phyloP scores from a whole-genome alignment of 2,888 invertebrate species.

The Plagodis pulveraria region DNA sequence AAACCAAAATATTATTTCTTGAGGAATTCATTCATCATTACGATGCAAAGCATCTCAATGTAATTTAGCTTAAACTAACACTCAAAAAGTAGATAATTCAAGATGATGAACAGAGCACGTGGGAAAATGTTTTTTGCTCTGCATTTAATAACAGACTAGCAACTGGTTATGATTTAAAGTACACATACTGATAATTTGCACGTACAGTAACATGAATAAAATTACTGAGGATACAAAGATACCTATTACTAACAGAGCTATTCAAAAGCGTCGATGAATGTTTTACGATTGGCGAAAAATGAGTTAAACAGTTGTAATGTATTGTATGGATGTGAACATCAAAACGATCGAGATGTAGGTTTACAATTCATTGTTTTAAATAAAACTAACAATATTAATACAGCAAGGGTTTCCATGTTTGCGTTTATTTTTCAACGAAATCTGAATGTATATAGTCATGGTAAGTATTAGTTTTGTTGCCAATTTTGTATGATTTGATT shows the following conservation, averaged over 20 bases:
- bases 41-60: slow-evolving; percentile 27
- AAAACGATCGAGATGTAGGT: slow-evolving; percentile 52
- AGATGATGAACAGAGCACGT: slow-evolving; percentile 24
- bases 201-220: slow-evolving; percentile 12
- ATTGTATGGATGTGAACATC: slow-evolving; percentile 28
- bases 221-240: slow-evolving; percentile 13
- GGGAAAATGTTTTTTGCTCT: slow-evolving; percentile 27
- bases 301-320: slow-evolving; percentile 15
- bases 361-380: slow-evolving; percentile 56
- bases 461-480: too few relatives aligned
- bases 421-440: too few relatives aligned
- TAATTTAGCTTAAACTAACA: slow-evolving; percentile 38
- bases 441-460: too few relatives aligned
- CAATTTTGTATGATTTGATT: too few relatives aligned
- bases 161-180: slow-evolving; percentile 23
- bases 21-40: slow-evolving; percentile 32
- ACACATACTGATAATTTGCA: slow-evolving; percentile 23
- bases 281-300: slow-evolving; percentile 20
- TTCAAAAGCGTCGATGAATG: slow-evolving; percentile 21
- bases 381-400: slow-evolving; percentile 59
- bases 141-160: slow-evolving; percentile 19
- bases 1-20: slow-evolving; percentile 21
- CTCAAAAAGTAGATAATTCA: slow-evolving; percentile 29
- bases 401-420: slow-evolving; percentile 11
- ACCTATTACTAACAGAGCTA: slow-evolving; percentile 18